Conservation (phyloP, 2,113 vertebrate genomes). For the Gorsachius goisagi region DNA sequence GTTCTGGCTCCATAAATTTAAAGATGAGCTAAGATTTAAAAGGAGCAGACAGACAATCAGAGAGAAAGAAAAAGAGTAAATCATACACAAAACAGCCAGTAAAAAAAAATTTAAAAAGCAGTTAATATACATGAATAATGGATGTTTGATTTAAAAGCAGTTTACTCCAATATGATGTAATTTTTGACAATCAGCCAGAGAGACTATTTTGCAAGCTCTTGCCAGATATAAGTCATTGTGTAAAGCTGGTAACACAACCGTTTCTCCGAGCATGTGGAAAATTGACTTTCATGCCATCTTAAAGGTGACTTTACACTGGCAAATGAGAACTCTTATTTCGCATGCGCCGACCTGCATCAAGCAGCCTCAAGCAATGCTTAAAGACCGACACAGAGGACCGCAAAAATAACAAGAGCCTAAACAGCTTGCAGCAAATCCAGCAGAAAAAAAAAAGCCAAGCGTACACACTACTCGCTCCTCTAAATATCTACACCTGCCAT, state of each 20-base stretch:
- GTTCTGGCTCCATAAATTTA: conserved; percentile 66
- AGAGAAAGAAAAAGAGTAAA: conserved; percentile 73
- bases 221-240: conserved; percentile 87
- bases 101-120: conserved; percentile 66
- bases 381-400: neutral
- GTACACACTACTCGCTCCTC: neutral
- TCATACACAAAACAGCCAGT: conserved; percentile 73
- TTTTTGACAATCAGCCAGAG: conserved; percentile 89
- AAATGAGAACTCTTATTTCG: conserved; percentile 21
- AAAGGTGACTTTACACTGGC: conserved; percentile 74
- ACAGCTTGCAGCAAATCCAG: neutral
- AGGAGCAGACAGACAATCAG: conserved; percentile 58
- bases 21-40: conserved; percentile 78
- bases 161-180: conserved; percentile 92
- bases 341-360: neutral
- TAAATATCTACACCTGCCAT: neutral
- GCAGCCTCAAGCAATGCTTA: neutral
- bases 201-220: conserved; percentile 83
- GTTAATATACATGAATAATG: conserved; percentile 88
- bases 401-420: neutral
- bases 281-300: conserved; percentile 70
- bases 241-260: conserved; percentile 52
- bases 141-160: conserved; percentile 85
- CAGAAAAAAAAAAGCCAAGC: neutral
- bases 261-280: conserved; percentile 66